These are phyloP conservation scores for Actinia tenebrosa DNA, from an alignment of 64 coral and sea anemone genomes.

Conservation along the genomic window DNA sequence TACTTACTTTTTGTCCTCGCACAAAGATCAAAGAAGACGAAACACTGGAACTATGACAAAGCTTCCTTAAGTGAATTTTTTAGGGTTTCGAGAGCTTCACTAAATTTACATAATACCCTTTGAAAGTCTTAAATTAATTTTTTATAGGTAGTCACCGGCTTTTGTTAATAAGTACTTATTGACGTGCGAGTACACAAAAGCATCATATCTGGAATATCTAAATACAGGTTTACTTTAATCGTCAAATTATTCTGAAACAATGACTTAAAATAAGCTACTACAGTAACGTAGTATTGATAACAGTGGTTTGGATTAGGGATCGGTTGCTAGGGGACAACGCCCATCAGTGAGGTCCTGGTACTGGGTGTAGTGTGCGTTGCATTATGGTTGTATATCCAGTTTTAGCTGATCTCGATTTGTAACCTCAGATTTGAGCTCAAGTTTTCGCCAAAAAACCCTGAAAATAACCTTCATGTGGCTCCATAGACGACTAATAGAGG, in stretches of 20 bases:
- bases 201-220: not conserved
- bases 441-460: constrained; percentile 11
- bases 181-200: not conserved
- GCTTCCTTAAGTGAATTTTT: not conserved
- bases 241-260: not conserved
- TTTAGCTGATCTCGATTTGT: constrained; percentile 14
- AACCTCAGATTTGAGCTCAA: not conserved
- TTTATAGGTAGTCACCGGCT: not conserved
- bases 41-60: not conserved
- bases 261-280: not conserved
- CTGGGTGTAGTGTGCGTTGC: constrained; percentile 24
- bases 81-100: not conserved
- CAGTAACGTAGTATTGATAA: not conserved
- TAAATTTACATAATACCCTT: not conserved
- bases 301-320: not conserved
- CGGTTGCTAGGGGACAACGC: constrained; percentile 70
- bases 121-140: not conserved
- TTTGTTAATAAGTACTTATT: not conserved
- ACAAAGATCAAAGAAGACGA: not conserved
- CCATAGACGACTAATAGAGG: not conserved
- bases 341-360: constrained; percentile 32
- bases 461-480: constrained; percentile 12
- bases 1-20: no score
- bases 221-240: not conserved
- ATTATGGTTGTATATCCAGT: constrained; percentile 48